Conservation (phyloP, 1,140 invertebrate genomes). For the Euwallacea similis region DNA sequence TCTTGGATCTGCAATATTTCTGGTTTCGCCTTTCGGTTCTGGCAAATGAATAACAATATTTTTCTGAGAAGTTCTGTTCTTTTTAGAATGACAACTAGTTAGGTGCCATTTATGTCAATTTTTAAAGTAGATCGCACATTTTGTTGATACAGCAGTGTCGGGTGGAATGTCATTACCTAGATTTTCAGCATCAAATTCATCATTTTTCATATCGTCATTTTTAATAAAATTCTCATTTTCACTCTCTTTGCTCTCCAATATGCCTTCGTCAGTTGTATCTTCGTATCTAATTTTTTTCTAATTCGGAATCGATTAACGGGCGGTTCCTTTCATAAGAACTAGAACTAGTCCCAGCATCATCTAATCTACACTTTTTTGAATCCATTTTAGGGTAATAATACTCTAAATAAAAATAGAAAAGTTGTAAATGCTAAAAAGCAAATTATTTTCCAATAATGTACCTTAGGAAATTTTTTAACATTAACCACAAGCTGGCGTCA, state of each 20-base stretch:
- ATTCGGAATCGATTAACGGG: slow-evolving; percentile 8
- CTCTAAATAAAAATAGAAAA: too few species aligned
- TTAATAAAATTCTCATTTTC: slow-evolving; percentile 2
- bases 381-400: too few species aligned
- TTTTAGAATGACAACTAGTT: too few species aligned
- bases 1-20: too few species aligned
- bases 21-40: too few species aligned
- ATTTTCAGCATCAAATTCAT: slow-evolving; percentile 15
- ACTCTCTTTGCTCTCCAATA: slow-evolving; percentile 7
- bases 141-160: slow-evolving; percentile 1
- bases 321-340: slow-evolving; percentile 5
- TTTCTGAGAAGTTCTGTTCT: too few species aligned
- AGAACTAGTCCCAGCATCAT: slow-evolving; percentile 6
- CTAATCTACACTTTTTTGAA: slow-evolving; percentile 12
- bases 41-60: too few species aligned
- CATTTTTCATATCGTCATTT: slow-evolving; percentile 8
- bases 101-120: too few species aligned
- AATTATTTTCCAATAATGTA: too few species aligned
- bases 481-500: too few species aligned
- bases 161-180: slow-evolving; percentile 3
- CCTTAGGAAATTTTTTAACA: too few species aligned
- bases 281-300: slow-evolving; percentile 9
- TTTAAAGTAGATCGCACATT: slow-evolving; percentile 5
- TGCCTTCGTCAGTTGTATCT: not conserved
- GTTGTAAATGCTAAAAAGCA: too few species aligned